Evolutionary conservation across 64 coral and sea anemone genomes (phyloP), one percentile per base, ranked within the genome.

Genomic region (Dendronephthya gigantea): DNA sequence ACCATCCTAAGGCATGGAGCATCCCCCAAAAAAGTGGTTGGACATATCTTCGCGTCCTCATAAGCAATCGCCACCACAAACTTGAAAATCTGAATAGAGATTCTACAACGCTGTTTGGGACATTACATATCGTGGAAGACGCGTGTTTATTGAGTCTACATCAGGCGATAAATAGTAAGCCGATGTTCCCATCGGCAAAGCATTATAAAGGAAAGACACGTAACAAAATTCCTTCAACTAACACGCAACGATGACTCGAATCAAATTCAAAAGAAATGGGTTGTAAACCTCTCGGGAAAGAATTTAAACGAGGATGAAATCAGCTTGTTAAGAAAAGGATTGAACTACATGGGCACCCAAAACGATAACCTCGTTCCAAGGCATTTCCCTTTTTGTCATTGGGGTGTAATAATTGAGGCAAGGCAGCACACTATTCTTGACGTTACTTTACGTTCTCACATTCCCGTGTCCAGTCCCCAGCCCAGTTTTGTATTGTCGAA

Each of bases 31-130:
- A 41, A 15, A 35, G 23, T 40, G 41, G 68, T 72, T 87, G 85
- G 85, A 40, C 65, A 13, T 87, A 68, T 30, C 62, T 87, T 28
- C 68, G 41, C 19, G 33, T 88, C 66, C 37, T 82, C 13, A 81
- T 88, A 50, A 81, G 86, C 50, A 52, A 15, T 55, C 39, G 74
- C 40, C 86, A 82, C 31, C 39, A 82, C 37, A 82, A 88, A 88
- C 48, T 50, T 10, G 17, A 50, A 50, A 50, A 8, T 50, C 48
- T 50, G 48, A 50, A 50, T 50, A 17, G 17, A 17, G 48, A 50
- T 50, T 50, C 50, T 52, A 52, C 50, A 52, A 52, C 23, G 23
- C 50, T 52, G 13, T 16, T 52, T 52, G 50, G 50, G 50, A 22
- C 23, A 16, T 52, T 52, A 52, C 50, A 52, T 22, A 52, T 52